Evolutionary conservation across 2,113 vertebrate species (phyloP).

Genomic region (Hippocampus comes): DNA sequence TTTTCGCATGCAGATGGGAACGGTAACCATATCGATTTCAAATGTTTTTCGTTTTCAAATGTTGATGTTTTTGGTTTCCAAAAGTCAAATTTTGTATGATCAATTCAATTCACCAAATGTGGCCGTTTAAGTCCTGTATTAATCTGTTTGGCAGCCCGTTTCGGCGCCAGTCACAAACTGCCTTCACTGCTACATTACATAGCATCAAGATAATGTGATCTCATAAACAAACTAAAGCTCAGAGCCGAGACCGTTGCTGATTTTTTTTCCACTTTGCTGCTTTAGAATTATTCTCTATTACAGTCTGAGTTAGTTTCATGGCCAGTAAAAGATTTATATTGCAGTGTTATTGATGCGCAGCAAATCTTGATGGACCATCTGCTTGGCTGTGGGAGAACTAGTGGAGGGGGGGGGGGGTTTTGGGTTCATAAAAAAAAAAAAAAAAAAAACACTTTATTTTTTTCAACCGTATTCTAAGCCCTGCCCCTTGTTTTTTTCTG

Average conservation of each 20-base stretch:
- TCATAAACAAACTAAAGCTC: neutral
- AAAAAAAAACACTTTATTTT: slow-evolving; percentile 5
- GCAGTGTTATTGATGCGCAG: neutral
- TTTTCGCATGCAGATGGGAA: too few species aligned
- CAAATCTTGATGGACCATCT: slow-evolving; percentile 4
- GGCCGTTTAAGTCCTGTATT: too few species aligned
- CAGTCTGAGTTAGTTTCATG: neutral
- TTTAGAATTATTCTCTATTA: neutral
- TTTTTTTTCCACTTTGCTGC: neutral
- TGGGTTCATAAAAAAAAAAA: slow-evolving; percentile 3
- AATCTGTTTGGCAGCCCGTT: too few species aligned
- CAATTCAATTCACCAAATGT: too few species aligned
- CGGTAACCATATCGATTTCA: too few species aligned
- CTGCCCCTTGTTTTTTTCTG: slow-evolving; percentile 10
- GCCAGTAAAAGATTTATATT: neutral
- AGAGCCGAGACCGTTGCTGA: neutral
- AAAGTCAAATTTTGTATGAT: too few species aligned
- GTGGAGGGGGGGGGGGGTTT: neutral
- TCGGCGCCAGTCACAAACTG: too few species aligned
- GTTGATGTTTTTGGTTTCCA: neutral
- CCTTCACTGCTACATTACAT: too few species aligned
- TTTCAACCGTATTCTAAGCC: slow-evolving; percentile 3
- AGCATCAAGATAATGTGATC: too few species aligned
- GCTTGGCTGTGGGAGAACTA: neutral
- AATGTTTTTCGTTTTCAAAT: neutral